Evolutionary conservation across 1,140 invertebrate species (phyloP), one percentile per base, ranked within the genome.

Genomic region (Drosophila yakuba): DNA sequence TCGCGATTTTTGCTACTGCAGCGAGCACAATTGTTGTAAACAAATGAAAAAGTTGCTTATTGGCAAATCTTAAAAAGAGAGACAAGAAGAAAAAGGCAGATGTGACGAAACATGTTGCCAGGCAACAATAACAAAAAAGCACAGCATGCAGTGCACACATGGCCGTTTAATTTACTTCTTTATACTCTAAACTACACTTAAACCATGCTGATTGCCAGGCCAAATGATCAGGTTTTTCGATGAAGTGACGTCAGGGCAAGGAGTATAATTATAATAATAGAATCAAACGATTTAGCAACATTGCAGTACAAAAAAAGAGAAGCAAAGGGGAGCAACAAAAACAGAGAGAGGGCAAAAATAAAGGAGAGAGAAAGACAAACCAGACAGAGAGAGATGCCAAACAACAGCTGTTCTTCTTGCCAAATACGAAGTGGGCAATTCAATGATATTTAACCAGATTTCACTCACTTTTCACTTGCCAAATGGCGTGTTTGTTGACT

Each of bases 341-440:
- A 57, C 59, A 50, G 56, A 57, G 64, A 44, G 39, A 56, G 35
- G 67, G 28, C 54, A 43, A 79, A 57, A 57, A 50, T 61, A 44
- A 63, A 20, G 23, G 25, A 25, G 25, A 44, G 43, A 79, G 59
- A 66, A 41, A 23, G 11, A 51, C 2, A 2, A 63, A 62, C 35
- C 14, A 50, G 36, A 23, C 62, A 75, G 73, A 83, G 68, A 74
- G 51, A 47, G 47, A 79, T 25, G 56, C 35, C 38, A 56, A 39
- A 64, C 59, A 88, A 86, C 83, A 86, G 83, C 83, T 86, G 83
- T 88, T 86, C 57, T 4, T 35, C 12, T 50, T 55, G 74, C 57
- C 67, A 71, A 55, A 64, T 45, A 15, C 38, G 32, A 76, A 66
- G 79, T 79, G 44, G 39, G 7, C 41, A 38, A 76, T 60, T 88